Base-by-base conservation (phyloP, 2,888 invertebrate species). In the Catocala nupta region DNA sequence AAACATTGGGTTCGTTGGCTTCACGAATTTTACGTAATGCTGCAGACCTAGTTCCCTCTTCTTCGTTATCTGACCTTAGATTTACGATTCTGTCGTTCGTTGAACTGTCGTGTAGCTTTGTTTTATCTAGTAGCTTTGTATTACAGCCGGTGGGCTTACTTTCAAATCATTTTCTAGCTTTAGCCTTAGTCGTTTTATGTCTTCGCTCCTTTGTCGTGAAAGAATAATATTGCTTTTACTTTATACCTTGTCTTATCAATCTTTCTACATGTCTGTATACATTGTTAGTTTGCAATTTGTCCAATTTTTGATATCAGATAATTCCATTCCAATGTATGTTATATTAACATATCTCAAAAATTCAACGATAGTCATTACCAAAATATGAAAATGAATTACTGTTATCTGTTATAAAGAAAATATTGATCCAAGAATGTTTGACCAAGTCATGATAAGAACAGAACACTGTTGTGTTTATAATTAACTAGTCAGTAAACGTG, bases 1-100 rank as follows among this genome's bases (percentile, higher is more conserved):
- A 80, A 84, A 85, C 79, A 80, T 59, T 75, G 76, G 62, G 67
- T 71, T 73, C 81, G 90, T 90, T 87, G 89, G 82, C 87, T 89
- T 88, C 78, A 81, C 84, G 57, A 63, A 76, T 73, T 85, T 88
- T 83, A 85, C 86, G 84, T 82, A 85, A 86, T 73, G 59, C 13
- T 52, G 51, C 33, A 54, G 68, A 55, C 53, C 68, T 65, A 54
- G 33, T 69, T 71, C 65, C 62, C 57, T 67, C 49, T 71, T 61
- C 54, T 61, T 66, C 67, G 64, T 75, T 81, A 80, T 82, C 78
- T 64, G 56, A 61, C 55, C 64, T 68, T 70, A 72, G 70, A 75
- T 72, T 76, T 68, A 62, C 52, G 62, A 50, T 56, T 53, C 65
- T 81, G 81, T 83, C 81, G 84, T 82, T 55, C 83, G 68, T 50